Evolutionary conservation across 2,113 vertebrate species (phyloP).

Genomic region (Paedocypris sp.): DNA sequence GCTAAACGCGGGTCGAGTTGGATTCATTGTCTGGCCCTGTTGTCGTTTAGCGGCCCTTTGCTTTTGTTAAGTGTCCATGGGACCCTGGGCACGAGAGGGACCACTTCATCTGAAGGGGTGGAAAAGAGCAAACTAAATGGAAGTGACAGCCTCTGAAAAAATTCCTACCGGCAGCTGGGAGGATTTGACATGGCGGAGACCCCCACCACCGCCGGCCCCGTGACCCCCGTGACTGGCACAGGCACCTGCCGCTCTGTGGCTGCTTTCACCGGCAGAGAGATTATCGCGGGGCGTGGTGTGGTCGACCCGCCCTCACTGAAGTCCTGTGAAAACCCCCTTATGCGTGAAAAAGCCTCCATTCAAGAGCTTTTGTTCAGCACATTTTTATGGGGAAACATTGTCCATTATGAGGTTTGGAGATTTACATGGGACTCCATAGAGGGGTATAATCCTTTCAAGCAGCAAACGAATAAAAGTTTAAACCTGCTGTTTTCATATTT

Average conservation of each 20-base stretch:
- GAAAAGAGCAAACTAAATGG: slow-evolving; percentile 63
- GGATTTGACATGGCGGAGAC: slow-evolving; percentile 50
- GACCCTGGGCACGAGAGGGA: slow-evolving; percentile 41
- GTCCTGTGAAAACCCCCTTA: slow-evolving; percentile 74
- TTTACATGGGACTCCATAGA: slow-evolving; percentile 83
- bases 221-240: slow-evolving; percentile 55
- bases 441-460: slow-evolving; percentile 71
- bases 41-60: slow-evolving; percentile 54
- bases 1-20: slow-evolving; percentile 31
- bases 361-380: slow-evolving; percentile 63
- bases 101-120: slow-evolving; percentile 43
- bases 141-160: slow-evolving; percentile 62
- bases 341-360: slow-evolving; percentile 65
- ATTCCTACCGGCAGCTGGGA: slow-evolving; percentile 61
- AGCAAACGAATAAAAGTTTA: slow-evolving; percentile 68
- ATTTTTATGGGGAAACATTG: slow-evolving; percentile 80
- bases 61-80: slow-evolving; percentile 24
- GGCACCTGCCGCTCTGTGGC: slow-evolving; percentile 65
- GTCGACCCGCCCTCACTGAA: slow-evolving; percentile 64
- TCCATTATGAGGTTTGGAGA: slow-evolving; percentile 82
- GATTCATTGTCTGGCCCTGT: slow-evolving; percentile 55
- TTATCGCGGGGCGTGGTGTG: slow-evolving; percentile 76
- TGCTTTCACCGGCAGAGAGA: slow-evolving; percentile 79
- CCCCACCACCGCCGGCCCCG: slow-evolving; percentile 36
- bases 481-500: slow-evolving; percentile 79